These are phyloP conservation scores for Ormia ochracea DNA, from an alignment of 2,888 invertebrate species.

Conservation along the genomic window DNA sequence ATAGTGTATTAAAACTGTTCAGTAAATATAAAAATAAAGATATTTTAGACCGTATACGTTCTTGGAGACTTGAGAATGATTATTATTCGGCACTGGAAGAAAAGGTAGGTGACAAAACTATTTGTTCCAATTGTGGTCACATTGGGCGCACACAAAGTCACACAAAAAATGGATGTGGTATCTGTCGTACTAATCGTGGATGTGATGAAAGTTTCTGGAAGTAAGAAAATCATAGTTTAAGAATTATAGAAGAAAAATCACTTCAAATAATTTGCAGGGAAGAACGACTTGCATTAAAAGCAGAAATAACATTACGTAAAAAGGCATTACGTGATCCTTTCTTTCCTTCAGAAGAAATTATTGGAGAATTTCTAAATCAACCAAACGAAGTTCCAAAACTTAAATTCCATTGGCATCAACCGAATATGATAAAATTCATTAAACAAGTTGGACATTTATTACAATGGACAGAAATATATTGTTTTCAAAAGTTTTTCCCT, in stretches of 20 bases:
- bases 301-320: constrained; percentile 83
- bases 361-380: constrained; percentile 83
- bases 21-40: constrained; percentile 81
- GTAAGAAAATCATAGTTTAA: constrained; percentile 73
- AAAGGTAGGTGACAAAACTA: constrained; percentile 79
- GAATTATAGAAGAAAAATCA: neutral
- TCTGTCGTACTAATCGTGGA: constrained; percentile 81
- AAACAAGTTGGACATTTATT: constrained; percentile 82
- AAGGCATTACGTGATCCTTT: constrained; percentile 81
- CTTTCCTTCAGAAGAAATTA: constrained; percentile 86
- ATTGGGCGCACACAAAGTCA: constrained; percentile 81
- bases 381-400: constrained; percentile 79
- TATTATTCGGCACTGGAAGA: constrained; percentile 79
- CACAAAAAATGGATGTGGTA: constrained; percentile 81
- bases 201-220: constrained; percentile 82
- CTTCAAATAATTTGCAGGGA: constrained; percentile 77
- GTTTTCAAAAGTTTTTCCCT: constrained; percentile 87
- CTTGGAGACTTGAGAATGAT: constrained; percentile 80
- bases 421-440: constrained; percentile 83
- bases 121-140: constrained; percentile 86
- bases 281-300: constrained; percentile 81
- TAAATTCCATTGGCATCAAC: constrained; percentile 81
- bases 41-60: constrained; percentile 81
- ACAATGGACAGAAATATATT: constrained; percentile 86
- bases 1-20: constrained; percentile 85